Conservation (phyloP, 2,888 invertebrate genomes). For the Bembecia ichneumoniformis region DNA sequence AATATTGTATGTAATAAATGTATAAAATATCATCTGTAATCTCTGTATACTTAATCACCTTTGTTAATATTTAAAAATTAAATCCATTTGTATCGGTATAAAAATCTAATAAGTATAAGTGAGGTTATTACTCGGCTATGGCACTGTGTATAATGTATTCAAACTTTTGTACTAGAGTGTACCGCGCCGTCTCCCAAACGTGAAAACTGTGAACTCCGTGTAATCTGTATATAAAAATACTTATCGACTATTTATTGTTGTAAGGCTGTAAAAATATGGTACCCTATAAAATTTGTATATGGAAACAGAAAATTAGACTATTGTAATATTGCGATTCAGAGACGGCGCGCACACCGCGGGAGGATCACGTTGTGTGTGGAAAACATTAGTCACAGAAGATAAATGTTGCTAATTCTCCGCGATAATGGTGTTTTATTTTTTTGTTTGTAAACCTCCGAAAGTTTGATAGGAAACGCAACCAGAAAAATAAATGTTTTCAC, state of each 20-base stretch:
- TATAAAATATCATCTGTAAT: constrained; percentile 74
- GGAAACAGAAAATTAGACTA: constrained; percentile 48
- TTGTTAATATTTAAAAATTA: constrained; percentile 72
- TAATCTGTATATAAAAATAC: constrained; percentile 66
- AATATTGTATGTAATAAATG: constrained; percentile 72
- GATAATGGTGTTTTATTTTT: constrained; percentile 47
- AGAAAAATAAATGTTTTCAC: constrained; percentile 38
- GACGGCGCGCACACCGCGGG: constrained; percentile 42
- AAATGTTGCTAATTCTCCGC: constrained; percentile 49
- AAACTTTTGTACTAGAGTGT: constrained; percentile 52
- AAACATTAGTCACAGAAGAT: constrained; percentile 55
- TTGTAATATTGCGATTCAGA: constrained; percentile 31
- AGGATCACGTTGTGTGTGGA: constrained; percentile 56
- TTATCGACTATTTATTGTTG: constrained; percentile 61
- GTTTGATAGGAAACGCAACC: constrained; percentile 69
- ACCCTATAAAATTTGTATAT: constrained; percentile 19
- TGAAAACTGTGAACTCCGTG: constrained; percentile 23
- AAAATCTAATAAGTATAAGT: constrained; percentile 71
- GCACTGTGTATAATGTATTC: constrained; percentile 65
- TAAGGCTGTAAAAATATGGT: constrained; percentile 45
- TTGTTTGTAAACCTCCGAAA: constrained; percentile 67
- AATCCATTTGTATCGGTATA: constrained; percentile 73
- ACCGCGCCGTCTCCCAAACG: constrained; percentile 27
- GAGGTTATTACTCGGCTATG: constrained; percentile 68
- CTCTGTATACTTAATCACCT: constrained; percentile 73